These are phyloP conservation scores for Oscheius sp. DNA, from an alignment of 2,888 invertebrate genomes.

Conservation along the genomic window DNA sequence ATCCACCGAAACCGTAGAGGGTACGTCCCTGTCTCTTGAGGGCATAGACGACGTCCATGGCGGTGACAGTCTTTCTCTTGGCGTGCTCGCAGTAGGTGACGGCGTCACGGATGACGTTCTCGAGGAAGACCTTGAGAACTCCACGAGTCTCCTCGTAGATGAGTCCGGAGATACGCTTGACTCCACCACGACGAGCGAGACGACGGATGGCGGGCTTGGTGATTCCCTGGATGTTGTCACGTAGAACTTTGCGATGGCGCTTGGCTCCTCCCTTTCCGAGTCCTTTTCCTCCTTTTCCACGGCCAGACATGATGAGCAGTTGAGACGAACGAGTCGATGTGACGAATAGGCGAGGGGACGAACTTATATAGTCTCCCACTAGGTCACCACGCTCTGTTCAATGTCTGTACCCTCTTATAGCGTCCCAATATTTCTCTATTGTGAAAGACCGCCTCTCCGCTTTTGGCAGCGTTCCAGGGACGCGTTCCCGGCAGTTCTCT, in stretches of 20 bases:
- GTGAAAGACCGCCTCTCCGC: too few species aligned
- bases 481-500: too few species aligned
- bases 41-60: slow-evolving; percentile 86
- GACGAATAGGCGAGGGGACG: neutral
- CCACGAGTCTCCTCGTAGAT: slow-evolving; percentile 45
- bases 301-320: slow-evolving; percentile 35
- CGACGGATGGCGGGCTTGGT: slow-evolving; percentile 76
- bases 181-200: slow-evolving; percentile 75
- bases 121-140: slow-evolving; percentile 73
- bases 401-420: neutral
- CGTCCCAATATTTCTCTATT: too few species aligned
- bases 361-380: neutral
- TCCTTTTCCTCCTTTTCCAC: slow-evolving; percentile 74
- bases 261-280: slow-evolving; percentile 86
- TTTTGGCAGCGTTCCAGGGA: too few species aligned
- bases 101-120: slow-evolving; percentile 83
- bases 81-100: slow-evolving; percentile 89
- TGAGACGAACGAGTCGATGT: slow-evolving; percentile 1
- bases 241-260: slow-evolving; percentile 83
- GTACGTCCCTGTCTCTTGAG: slow-evolving; percentile 71
- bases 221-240: slow-evolving; percentile 78
- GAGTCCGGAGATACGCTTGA: slow-evolving; percentile 57
- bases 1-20: slow-evolving; percentile 72
- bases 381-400: neutral
- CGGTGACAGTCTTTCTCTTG: slow-evolving; percentile 88